Percentiles rank a stretch among this genome's conserved stretches.
These are phyloP conservation scores for Dallia pectoralis DNA, from an alignment of 2,797 vertebrate species.

Conservation along the genomic window DNA sequence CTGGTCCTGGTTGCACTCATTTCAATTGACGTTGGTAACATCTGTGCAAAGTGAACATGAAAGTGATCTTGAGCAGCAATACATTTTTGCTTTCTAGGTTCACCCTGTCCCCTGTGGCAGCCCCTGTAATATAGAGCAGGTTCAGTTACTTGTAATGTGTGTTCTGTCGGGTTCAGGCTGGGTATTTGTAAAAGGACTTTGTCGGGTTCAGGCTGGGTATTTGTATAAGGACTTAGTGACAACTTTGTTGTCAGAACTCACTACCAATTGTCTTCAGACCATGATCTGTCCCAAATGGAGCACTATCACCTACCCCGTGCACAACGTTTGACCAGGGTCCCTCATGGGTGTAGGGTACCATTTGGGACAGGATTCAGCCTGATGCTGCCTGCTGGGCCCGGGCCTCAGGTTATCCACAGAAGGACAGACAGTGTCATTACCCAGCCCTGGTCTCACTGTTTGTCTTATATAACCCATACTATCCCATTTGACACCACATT, in stretches of 20 bases:
- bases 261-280: constrained; percentile 31
- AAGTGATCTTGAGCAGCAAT: background rate
- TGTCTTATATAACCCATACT: no score
- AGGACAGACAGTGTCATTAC: constrained; percentile 48
- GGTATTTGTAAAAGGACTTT: no score
- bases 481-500: no score
- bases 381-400: constrained; percentile 31
- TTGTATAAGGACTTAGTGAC: no score
- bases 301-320: background rate
- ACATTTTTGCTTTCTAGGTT: background rate
- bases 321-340: background rate
- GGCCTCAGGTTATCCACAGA: no score
- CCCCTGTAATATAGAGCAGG: constrained; percentile 8
- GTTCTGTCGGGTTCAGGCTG: no score
- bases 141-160: constrained; percentile 41
- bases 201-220: no score
- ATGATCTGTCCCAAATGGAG: background rate
- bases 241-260: no score
- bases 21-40: background rate
- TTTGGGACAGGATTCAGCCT: constrained; percentile 29
- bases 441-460: no score
- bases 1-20: constrained; percentile 36
- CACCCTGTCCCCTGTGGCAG: constrained; percentile 20
- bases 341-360: background rate
- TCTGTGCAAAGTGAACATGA: background rate